Evolutionary conservation across 2,888 invertebrate species (phyloP), one percentile per base, ranked within the genome.

Genomic region (Neoitamus cyanurus): DNA sequence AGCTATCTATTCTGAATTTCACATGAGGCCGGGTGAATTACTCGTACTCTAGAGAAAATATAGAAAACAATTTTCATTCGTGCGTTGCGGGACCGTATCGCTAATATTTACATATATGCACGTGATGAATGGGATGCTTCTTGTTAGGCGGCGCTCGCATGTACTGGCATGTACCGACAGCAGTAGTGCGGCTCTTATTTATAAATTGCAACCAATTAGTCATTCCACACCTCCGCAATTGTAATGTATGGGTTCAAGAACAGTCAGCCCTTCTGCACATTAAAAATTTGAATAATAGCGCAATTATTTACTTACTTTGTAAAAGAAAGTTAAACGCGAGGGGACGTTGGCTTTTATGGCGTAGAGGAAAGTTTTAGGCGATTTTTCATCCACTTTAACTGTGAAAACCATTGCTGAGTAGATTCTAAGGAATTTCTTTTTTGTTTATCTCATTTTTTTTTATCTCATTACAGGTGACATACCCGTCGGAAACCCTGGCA

Each of bases 401-500:
- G n/a, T n/a, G n/a, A n/a, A n/a, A n/a, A n/a, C n/a, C n/a, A n/a
- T n/a, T n/a, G n/a, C n/a, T n/a, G n/a, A n/a, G n/a, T n/a, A n/a
- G n/a, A n/a, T n/a, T n/a, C n/a, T n/a, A n/a, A n/a, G n/a, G n/a
- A n/a, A n/a, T n/a, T n/a, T n/a, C n/a, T n/a, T n/a, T n/a, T n/a
- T n/a, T n/a, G n/a, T n/a, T n/a, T n/a, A n/a, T n/a, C n/a, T n/a
- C n/a, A n/a, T n/a, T n/a, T 5, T 83, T 5, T 34, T 28, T 31
- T 75, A 30, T 72, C 30, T 11, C 46, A 9, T 86, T 85, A 28
- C 77, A 86, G 86, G 86, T 72, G 86, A 86, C 28, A 85, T 86
- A 11, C 85, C 86, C 36, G 20, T 85, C 37, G 85, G 84, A 34
- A 84, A 87, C 37, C n/a, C 11, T 11, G 30, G 28, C 11, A 80